Evolutionary conservation across 2,113 vertebrate species (phyloP).

Genomic region (Atractosteus spatula): DNA sequence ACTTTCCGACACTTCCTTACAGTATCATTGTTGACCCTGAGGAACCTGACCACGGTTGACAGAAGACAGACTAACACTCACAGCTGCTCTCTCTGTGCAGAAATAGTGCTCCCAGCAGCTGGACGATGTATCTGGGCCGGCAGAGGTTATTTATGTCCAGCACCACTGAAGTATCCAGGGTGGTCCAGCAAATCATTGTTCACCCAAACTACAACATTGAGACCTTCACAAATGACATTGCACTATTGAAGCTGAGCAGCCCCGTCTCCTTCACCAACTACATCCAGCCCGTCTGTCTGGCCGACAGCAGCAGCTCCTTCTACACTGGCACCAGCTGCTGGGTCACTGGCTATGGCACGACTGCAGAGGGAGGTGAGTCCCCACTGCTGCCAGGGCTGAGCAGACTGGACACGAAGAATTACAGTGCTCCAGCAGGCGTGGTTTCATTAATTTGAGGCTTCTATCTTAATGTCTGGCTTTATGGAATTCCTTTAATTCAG

Average conservation of each 20-base stretch:
- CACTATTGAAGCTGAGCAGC: slow-evolving; percentile 35
- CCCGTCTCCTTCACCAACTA: slow-evolving; percentile 32
- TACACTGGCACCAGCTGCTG: slow-evolving; percentile 49
- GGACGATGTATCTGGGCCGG: no score
- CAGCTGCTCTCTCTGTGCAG: background rate
- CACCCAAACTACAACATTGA: slow-evolving; percentile 33
- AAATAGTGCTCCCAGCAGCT: no score
- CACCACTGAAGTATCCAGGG: background rate
- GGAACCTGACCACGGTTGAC: no score
- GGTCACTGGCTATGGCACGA: slow-evolving; percentile 60
- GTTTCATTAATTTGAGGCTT: no score
- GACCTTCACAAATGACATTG: slow-evolving; percentile 51
- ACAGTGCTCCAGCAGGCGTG: no score
- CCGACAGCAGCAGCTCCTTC: slow-evolving; percentile 40
- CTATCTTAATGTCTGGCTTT: no score
- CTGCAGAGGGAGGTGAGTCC: background rate
- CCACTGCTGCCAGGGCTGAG: no score
- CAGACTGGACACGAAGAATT: no score
- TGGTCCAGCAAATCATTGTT: slow-evolving; percentile 13
- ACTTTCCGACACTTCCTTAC: no score
- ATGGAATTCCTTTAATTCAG: no score
- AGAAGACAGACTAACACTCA: background rate
- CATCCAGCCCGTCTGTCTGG: slow-evolving; percentile 56
- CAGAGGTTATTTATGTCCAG: background rate
- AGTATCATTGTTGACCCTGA: no score